Base-by-base conservation (phyloP, 2,113 vertebrate species). In the Cephalopholis sonnerati region DNA sequence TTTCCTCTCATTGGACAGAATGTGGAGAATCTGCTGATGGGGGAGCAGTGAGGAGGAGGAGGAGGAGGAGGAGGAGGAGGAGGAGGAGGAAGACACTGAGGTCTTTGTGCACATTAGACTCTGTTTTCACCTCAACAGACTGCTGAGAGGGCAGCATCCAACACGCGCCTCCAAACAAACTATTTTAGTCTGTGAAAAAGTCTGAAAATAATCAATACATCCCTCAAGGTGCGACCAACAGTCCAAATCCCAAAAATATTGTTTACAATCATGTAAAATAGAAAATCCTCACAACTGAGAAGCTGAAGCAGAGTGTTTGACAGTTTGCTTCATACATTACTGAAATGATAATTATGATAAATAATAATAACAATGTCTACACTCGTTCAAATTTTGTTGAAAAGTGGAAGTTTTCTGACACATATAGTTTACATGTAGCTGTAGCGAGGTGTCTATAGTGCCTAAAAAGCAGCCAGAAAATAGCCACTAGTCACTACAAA, bases 1-100 rank as follows among this genome's bases (percentile, higher is more conserved):
- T 20, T 55, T 75, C 36, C 63, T 75, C 77, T 6, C 24, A 85
- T 67, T 83, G 84, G 79, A 66, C 51, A 7, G 62, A 89, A 81
- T 48, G 65, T 58, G 74, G 61, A 72, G 68, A 76, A 73, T 75
- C 63, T 82, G 80, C 59, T 69, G 62, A 69, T 39, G 53, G 61
- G 12, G 44, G 18, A 24, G 17, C 13, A 1, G 44, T 5, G 11
- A 10, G 41, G 41, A 44, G 41, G 55, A 74, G 27, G 59, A 76
- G 66, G 74, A 71, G 27, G 69, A 67, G 36, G 71, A 74, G 29
- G 25, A 74, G 25, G 62, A 44, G 51, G 76, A 62, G 48, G 65
- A 78, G 65, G 72, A 59, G 27, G 77, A 71, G 22, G 75, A 65
- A 0, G 61, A 85, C 65, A 81, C 79, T 39, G 54, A 71, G 63